These are phyloP conservation scores for Hypselothyrea guttata DNA, from an alignment of 2,888 invertebrate species.

Conservation along the genomic window DNA sequence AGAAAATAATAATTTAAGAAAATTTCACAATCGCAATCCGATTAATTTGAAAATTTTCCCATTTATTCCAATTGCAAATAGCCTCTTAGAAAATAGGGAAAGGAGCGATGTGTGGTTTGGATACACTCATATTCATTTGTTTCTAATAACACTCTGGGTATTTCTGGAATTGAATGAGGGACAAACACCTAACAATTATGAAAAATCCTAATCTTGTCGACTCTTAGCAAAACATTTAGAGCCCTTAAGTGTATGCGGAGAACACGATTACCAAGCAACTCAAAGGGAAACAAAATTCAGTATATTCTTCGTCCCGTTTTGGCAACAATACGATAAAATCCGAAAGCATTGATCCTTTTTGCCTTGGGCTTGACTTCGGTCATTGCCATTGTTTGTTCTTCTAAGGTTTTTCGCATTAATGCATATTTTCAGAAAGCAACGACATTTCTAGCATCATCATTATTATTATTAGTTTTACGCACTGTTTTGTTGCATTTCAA, in stretches of 20 bases:
- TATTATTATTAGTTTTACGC: constrained; percentile 43
- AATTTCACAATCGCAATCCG: too few relatives aligned
- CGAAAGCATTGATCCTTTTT: constrained; percentile 32
- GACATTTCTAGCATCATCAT: constrained; percentile 32
- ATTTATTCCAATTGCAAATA: too few relatives aligned
- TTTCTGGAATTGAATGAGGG: too few relatives aligned
- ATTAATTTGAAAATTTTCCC: too few relatives aligned
- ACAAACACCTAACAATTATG: too few relatives aligned
- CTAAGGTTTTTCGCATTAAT: constrained; percentile 23
- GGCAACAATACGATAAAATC: constrained; percentile 26
- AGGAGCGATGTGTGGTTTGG: too few relatives aligned
- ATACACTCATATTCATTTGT: too few relatives aligned
- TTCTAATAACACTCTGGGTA: too few relatives aligned
- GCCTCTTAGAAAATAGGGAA: too few relatives aligned
- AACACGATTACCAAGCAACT: background rate
- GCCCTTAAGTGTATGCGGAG: constrained; percentile 4
- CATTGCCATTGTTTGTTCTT: constrained; percentile 20
- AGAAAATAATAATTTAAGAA: too few relatives aligned
- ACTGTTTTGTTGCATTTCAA: constrained; percentile 27
- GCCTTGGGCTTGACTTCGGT: constrained; percentile 11
- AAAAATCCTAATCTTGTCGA: constrained; percentile 36
- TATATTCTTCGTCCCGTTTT: too few relatives aligned
- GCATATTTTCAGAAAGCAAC: constrained; percentile 17
- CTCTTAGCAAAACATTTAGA: constrained; percentile 23
- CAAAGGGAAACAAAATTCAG: too few relatives aligned